A percentile compares a stretch with the other conserved stretches of the same genome.
These are phyloP conservation scores for Drosophila ustulata DNA, from an alignment of 2,888 invertebrate species.

Conservation along the genomic window DNA sequence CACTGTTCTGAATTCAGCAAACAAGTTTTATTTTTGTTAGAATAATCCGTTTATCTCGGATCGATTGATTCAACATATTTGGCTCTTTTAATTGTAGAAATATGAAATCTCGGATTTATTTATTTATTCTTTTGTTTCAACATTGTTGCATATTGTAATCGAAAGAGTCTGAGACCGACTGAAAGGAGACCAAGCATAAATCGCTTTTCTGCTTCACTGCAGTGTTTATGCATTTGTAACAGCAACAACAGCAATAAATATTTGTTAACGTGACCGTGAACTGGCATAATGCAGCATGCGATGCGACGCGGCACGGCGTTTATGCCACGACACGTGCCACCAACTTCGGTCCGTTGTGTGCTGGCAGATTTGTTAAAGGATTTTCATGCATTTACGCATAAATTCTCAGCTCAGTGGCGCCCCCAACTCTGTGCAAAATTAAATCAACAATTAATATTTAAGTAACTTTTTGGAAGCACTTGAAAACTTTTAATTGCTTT, in stretches of 20 bases:
- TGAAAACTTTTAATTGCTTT: not conserved
- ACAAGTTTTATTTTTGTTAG: not conserved
- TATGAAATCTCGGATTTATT: not conserved
- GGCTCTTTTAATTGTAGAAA: no score
- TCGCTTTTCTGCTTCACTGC: conserved; percentile 20
- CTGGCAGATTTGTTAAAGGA: conserved; percentile 50
- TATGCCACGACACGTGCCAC: conserved; percentile 61
- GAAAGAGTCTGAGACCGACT: not conserved
- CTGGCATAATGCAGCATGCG: conserved; percentile 60
- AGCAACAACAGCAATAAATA: conserved; percentile 49
- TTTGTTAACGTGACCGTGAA: conserved; percentile 69
- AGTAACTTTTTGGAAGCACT: conserved; percentile 48
- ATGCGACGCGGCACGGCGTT: conserved; percentile 43
- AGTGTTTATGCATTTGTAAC: conserved; percentile 45
- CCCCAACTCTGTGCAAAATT: not conserved
- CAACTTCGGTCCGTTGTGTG: conserved; percentile 18
- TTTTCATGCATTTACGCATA: conserved; percentile 49
- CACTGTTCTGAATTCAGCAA: not conserved
- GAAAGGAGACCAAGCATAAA: conserved; percentile 10
- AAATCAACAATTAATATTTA: conserved; percentile 54
- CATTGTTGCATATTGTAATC: not conserved
- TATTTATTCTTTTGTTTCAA: not conserved
- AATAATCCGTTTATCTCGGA: not conserved
- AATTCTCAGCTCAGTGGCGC: conserved; percentile 19
- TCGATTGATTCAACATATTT: not conserved